Evolutionary conservation across 2,888 invertebrate genomes (phyloP).

Genomic region (Mythimna lalbum): DNA sequence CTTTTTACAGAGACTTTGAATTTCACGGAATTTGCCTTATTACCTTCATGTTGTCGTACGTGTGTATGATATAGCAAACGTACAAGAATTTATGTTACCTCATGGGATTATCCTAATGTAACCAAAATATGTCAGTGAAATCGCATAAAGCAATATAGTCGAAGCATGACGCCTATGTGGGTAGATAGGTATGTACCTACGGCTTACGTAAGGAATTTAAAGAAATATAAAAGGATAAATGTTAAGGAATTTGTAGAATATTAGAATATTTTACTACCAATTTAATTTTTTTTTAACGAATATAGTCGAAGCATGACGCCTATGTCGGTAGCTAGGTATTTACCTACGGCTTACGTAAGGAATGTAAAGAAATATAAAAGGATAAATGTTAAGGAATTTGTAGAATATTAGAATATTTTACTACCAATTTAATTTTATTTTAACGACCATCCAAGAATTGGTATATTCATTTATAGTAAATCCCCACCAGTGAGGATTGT

Average conservation of each 20-base stretch:
- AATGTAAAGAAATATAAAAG: background rate
- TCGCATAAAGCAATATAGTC: slow-evolving; percentile 1
- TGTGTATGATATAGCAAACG: background rate
- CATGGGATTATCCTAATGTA: slow-evolving; percentile 18
- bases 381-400: too few species aligned
- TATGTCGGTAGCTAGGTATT: background rate
- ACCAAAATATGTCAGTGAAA: slow-evolving; percentile 1
- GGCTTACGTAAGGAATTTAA: background rate
- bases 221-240: too few species aligned
- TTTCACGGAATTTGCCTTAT: background rate
- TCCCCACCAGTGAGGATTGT: too few species aligned
- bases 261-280: too few species aligned
- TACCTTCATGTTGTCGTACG: background rate
- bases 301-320: too few species aligned
- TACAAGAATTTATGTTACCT: slow-evolving; percentile 4
- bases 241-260: too few species aligned
- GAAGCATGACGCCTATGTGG: background rate
- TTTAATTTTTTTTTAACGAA: background rate
- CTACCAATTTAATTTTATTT: background rate
- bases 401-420: too few species aligned
- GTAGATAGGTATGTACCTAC: background rate
- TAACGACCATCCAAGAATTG: background rate
- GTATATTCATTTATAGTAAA: too few species aligned
- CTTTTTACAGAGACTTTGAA: slow-evolving; percentile 2
- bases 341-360: background rate